Conservation (phyloP, 2,113 vertebrate genomes). For the Trinectes maculatus region DNA sequence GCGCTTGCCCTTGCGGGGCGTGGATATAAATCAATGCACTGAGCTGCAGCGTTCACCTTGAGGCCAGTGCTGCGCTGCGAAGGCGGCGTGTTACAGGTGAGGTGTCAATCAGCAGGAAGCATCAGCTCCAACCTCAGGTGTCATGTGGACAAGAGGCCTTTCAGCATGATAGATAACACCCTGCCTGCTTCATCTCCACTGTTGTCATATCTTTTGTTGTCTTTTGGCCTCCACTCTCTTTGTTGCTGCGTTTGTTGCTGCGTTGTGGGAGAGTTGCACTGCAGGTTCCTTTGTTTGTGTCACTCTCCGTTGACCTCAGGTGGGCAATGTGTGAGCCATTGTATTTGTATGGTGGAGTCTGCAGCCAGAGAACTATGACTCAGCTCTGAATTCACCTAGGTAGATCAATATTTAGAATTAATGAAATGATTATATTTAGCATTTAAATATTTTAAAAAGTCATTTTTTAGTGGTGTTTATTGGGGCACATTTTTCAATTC, state of each 20-base stretch:
- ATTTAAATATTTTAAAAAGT: neutral
- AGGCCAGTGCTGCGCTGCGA: neutral
- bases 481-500: too few relatives aligned
- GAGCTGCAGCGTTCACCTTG: constrained; percentile 44
- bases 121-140: neutral
- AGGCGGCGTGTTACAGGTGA: constrained; percentile 37
- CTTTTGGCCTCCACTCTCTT: neutral
- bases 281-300: constrained; percentile 48
- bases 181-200: neutral
- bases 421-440: too few relatives aligned
- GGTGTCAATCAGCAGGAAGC: constrained; percentile 42
- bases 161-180: neutral
- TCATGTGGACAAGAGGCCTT: constrained; percentile 10
- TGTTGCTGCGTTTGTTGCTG: constrained; percentile 40
- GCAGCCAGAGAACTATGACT: too few relatives aligned
- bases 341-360: constrained; percentile 6
- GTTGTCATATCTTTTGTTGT: neutral
- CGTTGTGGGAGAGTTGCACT: constrained; percentile 28
- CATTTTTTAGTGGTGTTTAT: too few relatives aligned
- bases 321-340: constrained; percentile 23
- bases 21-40: constrained; percentile 30
- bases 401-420: too few relatives aligned
- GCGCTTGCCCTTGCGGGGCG: neutral
- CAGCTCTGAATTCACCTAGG: too few relatives aligned
- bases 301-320: constrained; percentile 41